Base-by-base conservation (phyloP, 1,140 invertebrate species). In the Tachypleus tridentatus region DNA sequence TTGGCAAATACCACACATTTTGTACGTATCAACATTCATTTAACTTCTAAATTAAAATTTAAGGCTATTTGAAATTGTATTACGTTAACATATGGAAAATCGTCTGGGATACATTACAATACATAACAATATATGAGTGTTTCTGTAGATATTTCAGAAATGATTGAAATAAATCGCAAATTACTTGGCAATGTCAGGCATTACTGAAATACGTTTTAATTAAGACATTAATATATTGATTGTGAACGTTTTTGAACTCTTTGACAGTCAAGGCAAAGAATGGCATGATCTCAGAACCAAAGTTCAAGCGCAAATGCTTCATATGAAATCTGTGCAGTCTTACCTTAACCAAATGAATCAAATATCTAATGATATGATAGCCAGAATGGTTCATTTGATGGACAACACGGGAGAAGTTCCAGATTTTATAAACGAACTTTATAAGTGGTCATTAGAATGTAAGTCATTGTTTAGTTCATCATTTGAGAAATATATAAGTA, bases 381-480 rank as follows among this genome's bases (percentile, higher is more conserved):
- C 56, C 1, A 61, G 61, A 63, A 67, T 72, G 7, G 6, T 51
- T 5, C n/a, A 59, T 2, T 29, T 62, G 4, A 57, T 62, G 62
- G 65, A 66, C 50, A 57, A 70, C n/a, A 63, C 56, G 58, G 71
- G 71, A 47, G 68, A 75, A 54, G 70, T 77, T 49, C 65, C 70
- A 51, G 63, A 76, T 57, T 72, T 76, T 47, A 69, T 64, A 49
- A 67, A 67, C 51, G 73, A 77, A 65, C 65, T 74, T 53, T 71
- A 71, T 53, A 74, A 73, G 65, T 77, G 76, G 76, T 72, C 74
- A 62, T 62, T 77, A 29, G 76, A 77, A 70, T 77, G 76, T 77
- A 73, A 73, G 74, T 57, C 3, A 54, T 54, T 54, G 7, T 54
- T 54, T 7, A 54, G 7, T 54, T 54, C 7, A 8, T 7, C 29